These are phyloP conservation scores for Otocyon megalotis DNA, from an alignment of 2,113 vertebrate genomes.

Conservation along the genomic window DNA sequence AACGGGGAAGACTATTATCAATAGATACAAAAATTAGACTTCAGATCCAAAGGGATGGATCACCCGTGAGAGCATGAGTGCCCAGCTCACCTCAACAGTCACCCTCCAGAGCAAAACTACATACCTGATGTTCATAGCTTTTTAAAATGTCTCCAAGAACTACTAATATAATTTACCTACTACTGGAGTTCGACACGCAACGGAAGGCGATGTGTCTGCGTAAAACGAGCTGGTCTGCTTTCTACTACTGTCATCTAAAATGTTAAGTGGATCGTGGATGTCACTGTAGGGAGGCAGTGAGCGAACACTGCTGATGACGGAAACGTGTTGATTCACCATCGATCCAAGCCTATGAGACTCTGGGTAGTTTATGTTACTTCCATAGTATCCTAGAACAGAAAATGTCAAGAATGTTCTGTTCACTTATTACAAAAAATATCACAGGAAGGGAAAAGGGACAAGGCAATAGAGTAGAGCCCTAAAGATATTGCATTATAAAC, in stretches of 20 bases:
- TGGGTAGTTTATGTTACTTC: constrained; percentile 89
- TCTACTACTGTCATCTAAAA: constrained; percentile 93
- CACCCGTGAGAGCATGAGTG: background rate
- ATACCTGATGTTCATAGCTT: background rate
- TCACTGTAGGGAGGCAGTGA: constrained; percentile 91
- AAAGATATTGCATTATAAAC: background rate
- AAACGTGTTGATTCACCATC: constrained; percentile 97
- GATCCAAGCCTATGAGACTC: constrained; percentile 93
- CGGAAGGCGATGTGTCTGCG: constrained; percentile 86
- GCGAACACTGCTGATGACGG: constrained; percentile 96
- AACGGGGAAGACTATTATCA: background rate
- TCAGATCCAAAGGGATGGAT: background rate
- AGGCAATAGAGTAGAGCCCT: background rate
- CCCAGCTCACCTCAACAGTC: background rate
- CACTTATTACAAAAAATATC: background rate
- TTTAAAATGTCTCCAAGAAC: constrained; percentile 17
- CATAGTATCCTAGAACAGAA: constrained; percentile 92
- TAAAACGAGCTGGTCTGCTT: constrained; percentile 91
- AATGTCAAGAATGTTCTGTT: background rate
- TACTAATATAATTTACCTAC: constrained; percentile 83
- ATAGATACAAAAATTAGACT: background rate
- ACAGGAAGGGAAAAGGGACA: background rate
- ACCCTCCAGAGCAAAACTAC: background rate
- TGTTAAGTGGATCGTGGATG: constrained; percentile 96
- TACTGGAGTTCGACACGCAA: constrained; percentile 86